A percentile compares a stretch with the other conserved stretches of the same genome.
phyloP scores from a whole-genome alignment of 2,797 vertebrate species.

The Tokudaia muenninki region DNA sequence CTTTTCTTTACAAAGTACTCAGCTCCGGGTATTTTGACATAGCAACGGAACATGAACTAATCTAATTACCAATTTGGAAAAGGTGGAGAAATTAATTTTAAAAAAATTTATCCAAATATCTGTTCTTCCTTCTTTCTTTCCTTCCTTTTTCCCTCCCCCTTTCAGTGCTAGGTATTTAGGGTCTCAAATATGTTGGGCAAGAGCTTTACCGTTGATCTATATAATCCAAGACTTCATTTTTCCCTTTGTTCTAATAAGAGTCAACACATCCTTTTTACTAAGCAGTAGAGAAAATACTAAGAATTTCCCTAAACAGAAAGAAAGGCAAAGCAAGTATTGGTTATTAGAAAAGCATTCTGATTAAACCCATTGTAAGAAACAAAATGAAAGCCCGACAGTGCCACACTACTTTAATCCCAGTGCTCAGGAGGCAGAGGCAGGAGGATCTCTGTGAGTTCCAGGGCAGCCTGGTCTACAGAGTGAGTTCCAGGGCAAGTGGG shows the following conservation, averaged over 20 bases:
- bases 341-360: conserved; percentile 19
- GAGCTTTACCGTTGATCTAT: background rate
- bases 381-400: background rate
- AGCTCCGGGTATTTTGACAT: background rate
- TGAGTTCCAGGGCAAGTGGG: background rate
- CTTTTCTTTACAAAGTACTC: background rate
- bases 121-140: background rate
- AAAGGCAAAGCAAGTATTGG: conserved; percentile 46
- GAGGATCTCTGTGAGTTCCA: background rate
- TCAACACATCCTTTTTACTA: background rate
- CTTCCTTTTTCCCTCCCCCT: background rate
- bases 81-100: no score
- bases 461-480: background rate
- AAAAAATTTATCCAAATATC: background rate
- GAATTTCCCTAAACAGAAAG: background rate
- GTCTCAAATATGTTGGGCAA: background rate
- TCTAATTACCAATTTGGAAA: background rate
- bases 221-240: background rate
- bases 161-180: background rate
- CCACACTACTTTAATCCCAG: background rate
- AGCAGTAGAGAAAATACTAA: conserved; percentile 31
- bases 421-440: background rate
- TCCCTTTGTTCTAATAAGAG: conserved; percentile 1
- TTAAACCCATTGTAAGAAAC: conserved; percentile 43
- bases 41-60: background rate